These are phyloP conservation scores for Eueides isabella DNA, from an alignment of 1,140 invertebrate species.

Conservation along the genomic window DNA sequence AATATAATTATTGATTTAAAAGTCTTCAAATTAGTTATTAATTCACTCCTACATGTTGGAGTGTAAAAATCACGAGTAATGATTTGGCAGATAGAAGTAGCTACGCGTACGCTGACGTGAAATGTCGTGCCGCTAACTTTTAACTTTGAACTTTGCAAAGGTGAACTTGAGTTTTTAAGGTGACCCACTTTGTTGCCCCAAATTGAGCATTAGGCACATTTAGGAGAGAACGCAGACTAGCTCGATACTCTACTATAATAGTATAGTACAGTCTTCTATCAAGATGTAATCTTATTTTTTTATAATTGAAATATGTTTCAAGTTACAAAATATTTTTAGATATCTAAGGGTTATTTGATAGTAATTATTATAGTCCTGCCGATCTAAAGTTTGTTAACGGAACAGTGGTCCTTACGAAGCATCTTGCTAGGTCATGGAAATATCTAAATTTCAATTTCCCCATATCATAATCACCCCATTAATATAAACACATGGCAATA, in stretches of 20 bases:
- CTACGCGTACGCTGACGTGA: slow-evolving; percentile 2
- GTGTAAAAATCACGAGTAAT: no score
- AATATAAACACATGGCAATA: not conserved
- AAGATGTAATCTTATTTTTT: not conserved
- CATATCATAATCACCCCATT: no score
- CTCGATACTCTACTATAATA: not conserved
- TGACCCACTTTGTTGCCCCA: slow-evolving; percentile 8
- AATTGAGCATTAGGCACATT: not conserved
- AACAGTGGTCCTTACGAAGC: no score
- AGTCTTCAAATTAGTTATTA: no score
- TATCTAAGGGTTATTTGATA: no score
- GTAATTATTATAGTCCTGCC: no score
- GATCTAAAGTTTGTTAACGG: no score
- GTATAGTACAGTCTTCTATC: not conserved
- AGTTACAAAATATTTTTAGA: not conserved
- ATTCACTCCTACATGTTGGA: no score
- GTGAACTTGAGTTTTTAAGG: slow-evolving; percentile 18
- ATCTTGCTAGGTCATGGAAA: not conserved
- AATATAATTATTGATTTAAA: no score
- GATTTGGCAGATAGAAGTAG: not conserved
- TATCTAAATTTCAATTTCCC: not conserved
- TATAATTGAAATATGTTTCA: not conserved
- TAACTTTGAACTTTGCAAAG: slow-evolving; percentile 22
- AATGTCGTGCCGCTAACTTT: slow-evolving; percentile 18
- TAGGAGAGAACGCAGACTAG: not conserved